Evolutionary conservation across 2,797 vertebrate genomes (phyloP), one percentile per base, ranked within the genome.

Genomic region (Centroberyx gerrardi): DNA sequence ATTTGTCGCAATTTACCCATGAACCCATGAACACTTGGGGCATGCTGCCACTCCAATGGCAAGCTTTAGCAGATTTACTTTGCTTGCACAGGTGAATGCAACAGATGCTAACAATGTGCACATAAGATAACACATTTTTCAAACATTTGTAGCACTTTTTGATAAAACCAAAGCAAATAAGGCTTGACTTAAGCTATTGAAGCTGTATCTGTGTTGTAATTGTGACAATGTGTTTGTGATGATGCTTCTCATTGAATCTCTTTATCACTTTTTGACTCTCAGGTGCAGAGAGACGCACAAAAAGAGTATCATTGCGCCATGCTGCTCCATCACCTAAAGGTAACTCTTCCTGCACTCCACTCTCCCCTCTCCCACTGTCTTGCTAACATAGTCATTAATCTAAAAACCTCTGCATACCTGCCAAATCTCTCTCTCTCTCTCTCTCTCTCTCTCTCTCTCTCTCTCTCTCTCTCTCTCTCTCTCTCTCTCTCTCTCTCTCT

Each of bases 221-320:
- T 18, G 17, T 51, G 29, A 5, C 52, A 9, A 53, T 72, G 28
- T 62, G 15, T 62, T 77, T 28, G 5, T 55, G 13, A 44, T 22
- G 7, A 61, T 66, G 12, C 55, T 62, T 65, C 31, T 74, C 27
- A 3, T 72, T 52, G n/a, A 59, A 28, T 65, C 14, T 67, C 54
- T 60, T 68, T 67, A 8, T 81, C 18, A 64, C 62, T 77, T 38
- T 60, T 33, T 67, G 7, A 78, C 79, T 53, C 40, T 76, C 85
- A 94, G 94, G 94, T 92, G 88, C 91, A 65, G 90, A 93, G 67
- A 81, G 81, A 52, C 83, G n/a, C 22, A 62, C 65, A 15, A 89
- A 82, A 29, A 86, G 82, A 80, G 36, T 72, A 13, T 90, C 78
- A 4, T 62, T 85, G 66, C 81, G 76, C 66, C 81, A 69, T 56